These are phyloP conservation scores for Coendou prehensilis DNA, from an alignment of 2,797 vertebrate genomes.

Conservation along the genomic window DNA sequence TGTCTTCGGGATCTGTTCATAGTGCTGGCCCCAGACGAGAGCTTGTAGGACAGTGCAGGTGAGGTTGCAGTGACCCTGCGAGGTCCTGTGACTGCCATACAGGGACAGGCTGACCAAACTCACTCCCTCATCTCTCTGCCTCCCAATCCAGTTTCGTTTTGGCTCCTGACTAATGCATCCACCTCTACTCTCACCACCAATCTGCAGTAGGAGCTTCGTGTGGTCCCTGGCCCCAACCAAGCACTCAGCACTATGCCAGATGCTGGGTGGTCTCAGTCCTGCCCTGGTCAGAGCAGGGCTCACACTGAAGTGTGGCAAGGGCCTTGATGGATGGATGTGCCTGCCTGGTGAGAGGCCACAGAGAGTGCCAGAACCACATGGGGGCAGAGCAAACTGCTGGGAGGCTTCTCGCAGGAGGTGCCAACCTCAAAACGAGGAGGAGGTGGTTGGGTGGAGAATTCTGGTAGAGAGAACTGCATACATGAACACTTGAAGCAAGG, in stretches of 20 bases:
- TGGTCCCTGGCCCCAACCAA: background rate
- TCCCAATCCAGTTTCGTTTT: background rate
- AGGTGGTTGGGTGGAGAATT: background rate
- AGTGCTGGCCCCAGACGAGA: background rate
- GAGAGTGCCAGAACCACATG: rapidly evolving
- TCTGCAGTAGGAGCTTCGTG: background rate
- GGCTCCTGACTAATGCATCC: rapidly evolving
- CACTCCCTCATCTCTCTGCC: background rate
- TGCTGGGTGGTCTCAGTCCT: background rate
- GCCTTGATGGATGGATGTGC: background rate
- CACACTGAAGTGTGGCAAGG: background rate
- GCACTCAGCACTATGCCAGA: too few species aligned
- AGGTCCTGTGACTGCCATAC: rapidly evolving
- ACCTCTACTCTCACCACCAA: background rate
- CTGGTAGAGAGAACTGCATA: background rate
- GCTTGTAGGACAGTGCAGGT: background rate
- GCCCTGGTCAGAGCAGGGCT: background rate
- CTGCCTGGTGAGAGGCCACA: background rate
- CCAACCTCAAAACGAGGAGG: background rate
- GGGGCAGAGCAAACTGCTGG: rapidly evolving
- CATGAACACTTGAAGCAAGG: background rate
- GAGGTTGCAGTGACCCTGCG: background rate
- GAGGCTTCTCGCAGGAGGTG: background rate
- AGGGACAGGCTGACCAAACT: background rate
- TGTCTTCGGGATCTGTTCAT: background rate